Conservation (phyloP, 2,797 vertebrate species). For the Acanthiza pusilla region DNA sequence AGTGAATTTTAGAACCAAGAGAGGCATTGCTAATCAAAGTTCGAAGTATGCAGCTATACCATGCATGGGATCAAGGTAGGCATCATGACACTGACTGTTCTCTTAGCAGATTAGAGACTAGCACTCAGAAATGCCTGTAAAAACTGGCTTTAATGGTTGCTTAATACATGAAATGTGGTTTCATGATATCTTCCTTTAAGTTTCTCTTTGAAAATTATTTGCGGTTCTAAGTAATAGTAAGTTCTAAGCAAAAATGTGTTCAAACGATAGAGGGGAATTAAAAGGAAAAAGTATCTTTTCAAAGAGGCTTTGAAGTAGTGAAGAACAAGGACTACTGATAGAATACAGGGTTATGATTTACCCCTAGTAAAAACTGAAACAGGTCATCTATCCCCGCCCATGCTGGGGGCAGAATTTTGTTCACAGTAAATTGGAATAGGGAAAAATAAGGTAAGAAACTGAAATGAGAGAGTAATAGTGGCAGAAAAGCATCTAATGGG, state of each 20-base stretch:
- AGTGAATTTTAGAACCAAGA: background rate
- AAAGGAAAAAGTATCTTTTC: constrained; percentile 43
- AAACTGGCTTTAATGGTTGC: background rate
- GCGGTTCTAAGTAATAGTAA: background rate
- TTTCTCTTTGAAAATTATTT: constrained; percentile 27
- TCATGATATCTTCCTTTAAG: background rate
- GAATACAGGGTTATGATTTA: background rate
- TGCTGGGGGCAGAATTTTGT: background rate
- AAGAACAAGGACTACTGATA: background rate
- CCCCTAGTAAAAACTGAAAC: background rate
- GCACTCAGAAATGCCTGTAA: background rate
- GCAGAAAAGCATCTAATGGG: background rate
- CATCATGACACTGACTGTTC: background rate
- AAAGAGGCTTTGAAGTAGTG: background rate
- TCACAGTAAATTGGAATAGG: background rate
- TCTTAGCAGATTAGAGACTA: background rate
- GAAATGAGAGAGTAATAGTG: background rate
- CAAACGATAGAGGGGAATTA: background rate
- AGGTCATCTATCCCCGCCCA: background rate
- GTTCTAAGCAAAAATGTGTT: constrained; percentile 14
- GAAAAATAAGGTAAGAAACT: background rate
- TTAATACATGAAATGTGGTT: background rate
- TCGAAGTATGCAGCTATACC: background rate
- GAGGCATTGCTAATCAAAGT: background rate
- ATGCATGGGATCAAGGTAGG: background rate